phyloP scores from a whole-genome alignment of 2,113 vertebrate genomes.

The Eurystomus gularis region DNA sequence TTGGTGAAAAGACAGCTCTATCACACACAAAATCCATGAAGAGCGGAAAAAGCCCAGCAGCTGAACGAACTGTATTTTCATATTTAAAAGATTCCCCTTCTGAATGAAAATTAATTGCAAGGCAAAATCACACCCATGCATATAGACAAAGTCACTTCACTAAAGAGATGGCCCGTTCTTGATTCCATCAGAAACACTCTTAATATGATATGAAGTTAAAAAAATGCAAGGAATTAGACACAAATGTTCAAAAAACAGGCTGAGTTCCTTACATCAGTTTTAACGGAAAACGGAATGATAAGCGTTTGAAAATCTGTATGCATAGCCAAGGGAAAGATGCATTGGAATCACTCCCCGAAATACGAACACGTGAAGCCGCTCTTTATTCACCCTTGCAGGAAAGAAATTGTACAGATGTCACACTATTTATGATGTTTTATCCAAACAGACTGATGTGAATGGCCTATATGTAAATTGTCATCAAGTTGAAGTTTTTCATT shows the following conservation, averaged over 20 bases:
- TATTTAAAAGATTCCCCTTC: not conserved
- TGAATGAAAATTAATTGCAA: not conserved
- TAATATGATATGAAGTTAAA: not conserved
- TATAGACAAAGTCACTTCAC: not conserved
- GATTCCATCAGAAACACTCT: not conserved
- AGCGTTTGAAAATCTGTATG: not conserved
- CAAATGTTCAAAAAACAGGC: not conserved
- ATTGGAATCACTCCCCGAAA: not conserved
- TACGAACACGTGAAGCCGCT: not conserved
- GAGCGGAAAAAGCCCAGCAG: not conserved
- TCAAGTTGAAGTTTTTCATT: not conserved
- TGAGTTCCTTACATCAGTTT: not conserved
- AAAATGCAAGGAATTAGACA: not conserved
- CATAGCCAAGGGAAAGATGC: not conserved
- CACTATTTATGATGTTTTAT: not conserved
- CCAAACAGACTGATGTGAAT: not conserved
- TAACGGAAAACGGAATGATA: not conserved
- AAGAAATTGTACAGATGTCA: not conserved
- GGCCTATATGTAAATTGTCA: not conserved
- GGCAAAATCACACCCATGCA: not conserved
- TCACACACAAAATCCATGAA: not conserved
- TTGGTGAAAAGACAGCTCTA: slow-evolving; percentile 46
- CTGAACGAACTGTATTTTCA: not conserved
- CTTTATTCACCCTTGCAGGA: not conserved
- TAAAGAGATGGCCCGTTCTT: not conserved